Conservation (phyloP, 2,888 invertebrate genomes). For the Papilio demoleus region DNA sequence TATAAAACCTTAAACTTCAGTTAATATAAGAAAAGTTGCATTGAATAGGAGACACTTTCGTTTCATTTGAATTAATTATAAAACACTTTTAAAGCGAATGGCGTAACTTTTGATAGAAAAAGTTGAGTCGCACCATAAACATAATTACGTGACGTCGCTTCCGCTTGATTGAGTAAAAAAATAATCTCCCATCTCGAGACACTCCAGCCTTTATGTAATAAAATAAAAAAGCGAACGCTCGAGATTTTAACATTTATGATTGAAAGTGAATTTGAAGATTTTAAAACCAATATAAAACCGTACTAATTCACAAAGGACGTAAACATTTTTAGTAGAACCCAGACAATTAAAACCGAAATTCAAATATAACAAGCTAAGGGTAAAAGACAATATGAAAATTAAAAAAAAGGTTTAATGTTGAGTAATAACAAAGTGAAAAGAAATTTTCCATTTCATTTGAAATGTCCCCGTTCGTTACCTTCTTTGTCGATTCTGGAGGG, state of each 20-base stretch:
- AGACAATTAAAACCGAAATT: neutral
- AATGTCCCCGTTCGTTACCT: neutral
- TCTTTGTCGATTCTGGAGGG: neutral
- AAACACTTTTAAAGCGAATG: conserved; percentile 24
- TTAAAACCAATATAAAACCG: too few species aligned
- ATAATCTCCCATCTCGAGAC: conserved; percentile 5
- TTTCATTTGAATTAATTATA: conserved; percentile 21
- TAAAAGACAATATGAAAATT: conserved; percentile 9
- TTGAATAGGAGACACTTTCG: neutral
- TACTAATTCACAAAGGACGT: too few species aligned
- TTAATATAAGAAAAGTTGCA: neutral
- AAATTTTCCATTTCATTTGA: conserved; percentile 4
- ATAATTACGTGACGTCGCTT: conserved; percentile 27
- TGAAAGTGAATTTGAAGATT: neutral
- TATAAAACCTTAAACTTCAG: neutral
- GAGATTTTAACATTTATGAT: neutral
- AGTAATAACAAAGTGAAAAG: conserved; percentile 2
- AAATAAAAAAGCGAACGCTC: neutral
- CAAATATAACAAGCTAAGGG: neutral
- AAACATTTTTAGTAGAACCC: neutral
- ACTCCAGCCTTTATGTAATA: conserved; percentile 1
- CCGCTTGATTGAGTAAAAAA: conserved; percentile 28
- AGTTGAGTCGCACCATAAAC: conserved; percentile 29
- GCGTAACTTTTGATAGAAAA: conserved; percentile 35
- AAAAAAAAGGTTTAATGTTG: conserved; percentile 14